Percentiles rank a stretch among this genome's conserved stretches.
Evolutionary conservation across 2,888 invertebrate genomes (phyloP).

Genomic region (Oligia fasciuncula): DNA sequence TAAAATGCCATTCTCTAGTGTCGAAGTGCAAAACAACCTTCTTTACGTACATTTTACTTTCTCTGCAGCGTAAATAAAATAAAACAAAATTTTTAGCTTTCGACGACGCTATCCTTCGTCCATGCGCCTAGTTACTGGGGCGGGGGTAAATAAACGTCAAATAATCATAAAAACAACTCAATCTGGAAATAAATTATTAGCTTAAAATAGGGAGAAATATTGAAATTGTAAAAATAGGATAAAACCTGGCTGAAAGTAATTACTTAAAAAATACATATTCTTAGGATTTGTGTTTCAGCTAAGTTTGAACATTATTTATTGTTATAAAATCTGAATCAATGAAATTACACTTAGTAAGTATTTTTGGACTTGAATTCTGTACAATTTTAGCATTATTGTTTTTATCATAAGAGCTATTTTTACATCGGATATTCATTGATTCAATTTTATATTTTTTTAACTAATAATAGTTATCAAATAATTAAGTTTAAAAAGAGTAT

Average conservation of each 20-base stretch:
- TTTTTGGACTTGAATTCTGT: no score
- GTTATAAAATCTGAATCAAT: constrained; percentile 10
- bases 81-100: constrained; percentile 72
- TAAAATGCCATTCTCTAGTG: constrained; percentile 78
- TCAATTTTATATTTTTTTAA: not conserved
- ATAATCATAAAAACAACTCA: constrained; percentile 70
- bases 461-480: no score
- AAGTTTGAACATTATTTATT: not conserved
- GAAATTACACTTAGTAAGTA: no score
- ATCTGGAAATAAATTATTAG: constrained; percentile 80
- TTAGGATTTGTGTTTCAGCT: not conserved
- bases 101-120: constrained; percentile 67
- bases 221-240: not conserved
- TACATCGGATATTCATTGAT: not conserved
- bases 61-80: constrained; percentile 84
- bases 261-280: not conserved
- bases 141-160: constrained; percentile 67
- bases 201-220: constrained; percentile 50
- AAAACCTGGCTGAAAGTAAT: constrained; percentile 6
- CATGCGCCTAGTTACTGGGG: constrained; percentile 76
- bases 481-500: constrained; percentile 1
- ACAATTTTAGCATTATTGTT: no score
- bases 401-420: no score
- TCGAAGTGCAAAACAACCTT: constrained; percentile 44
- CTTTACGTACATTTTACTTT: constrained; percentile 88